Conservation (phyloP, 1,140 invertebrate genomes). For the Phymorhynchus buccinoides region DNA sequence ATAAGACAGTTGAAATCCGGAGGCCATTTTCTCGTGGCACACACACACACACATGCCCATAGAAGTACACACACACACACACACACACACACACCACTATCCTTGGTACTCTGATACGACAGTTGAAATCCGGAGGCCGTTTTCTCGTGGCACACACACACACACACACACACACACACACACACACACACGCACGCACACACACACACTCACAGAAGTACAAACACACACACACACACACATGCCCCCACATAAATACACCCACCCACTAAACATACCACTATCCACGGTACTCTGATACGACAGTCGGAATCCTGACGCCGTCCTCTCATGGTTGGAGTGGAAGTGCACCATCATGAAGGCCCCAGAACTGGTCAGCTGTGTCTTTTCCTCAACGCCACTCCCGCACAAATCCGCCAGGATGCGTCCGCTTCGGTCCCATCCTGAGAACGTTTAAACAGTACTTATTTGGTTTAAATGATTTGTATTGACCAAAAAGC, state of each 20-base stretch:
- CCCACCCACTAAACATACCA: not conserved
- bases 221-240: conserved; percentile 13
- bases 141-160: conserved; percentile 20
- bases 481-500: no score
- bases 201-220: not conserved
- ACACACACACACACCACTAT: not conserved
- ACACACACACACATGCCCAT: not conserved
- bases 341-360: conserved; percentile 14
- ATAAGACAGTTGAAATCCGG: no score
- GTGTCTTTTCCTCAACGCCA: not conserved
- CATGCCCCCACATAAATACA: conserved; percentile 14
- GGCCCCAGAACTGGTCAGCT: not conserved
- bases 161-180: conserved; percentile 26
- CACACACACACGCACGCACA: conserved; percentile 1
- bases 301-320: not conserved
- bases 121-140: no score
- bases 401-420: conserved; percentile 19
- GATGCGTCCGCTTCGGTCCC: not conserved
- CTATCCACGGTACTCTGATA: not conserved
- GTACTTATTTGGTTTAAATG: no score
- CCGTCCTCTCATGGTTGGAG: not conserved
- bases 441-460: conserved; percentile 27
- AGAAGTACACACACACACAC: not conserved
- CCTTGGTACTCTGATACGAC: no score
- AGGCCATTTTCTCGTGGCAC: no score